Conservation (phyloP, 2,113 vertebrate species). For the Corythaixoides concolor region DNA sequence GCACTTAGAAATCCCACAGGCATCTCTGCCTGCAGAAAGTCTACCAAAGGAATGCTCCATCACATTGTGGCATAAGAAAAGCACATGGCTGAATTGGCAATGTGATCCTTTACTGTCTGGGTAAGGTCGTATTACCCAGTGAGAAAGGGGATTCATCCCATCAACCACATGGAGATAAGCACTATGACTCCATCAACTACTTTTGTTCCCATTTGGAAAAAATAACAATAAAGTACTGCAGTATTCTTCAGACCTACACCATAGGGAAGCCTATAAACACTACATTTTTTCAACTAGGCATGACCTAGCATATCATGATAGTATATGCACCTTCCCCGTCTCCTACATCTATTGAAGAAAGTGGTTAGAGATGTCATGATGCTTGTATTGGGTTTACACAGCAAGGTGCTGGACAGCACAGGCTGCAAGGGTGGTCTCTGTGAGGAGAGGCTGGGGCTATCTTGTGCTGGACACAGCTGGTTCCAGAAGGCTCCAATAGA, state of each 20-base stretch:
- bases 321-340: neutral
- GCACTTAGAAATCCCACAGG: neutral
- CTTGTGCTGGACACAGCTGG: neutral
- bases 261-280: neutral
- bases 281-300: neutral
- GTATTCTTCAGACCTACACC: neutral
- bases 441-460: neutral
- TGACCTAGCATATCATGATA: neutral
- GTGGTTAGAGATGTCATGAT: neutral
- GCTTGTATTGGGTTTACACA: neutral
- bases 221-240: neutral
- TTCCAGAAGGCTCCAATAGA: neutral
- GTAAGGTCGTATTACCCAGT: neutral
- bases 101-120: neutral
- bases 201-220: neutral
- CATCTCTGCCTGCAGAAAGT: neutral
- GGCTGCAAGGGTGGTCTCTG: neutral
- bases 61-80: neutral
- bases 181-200: neutral
- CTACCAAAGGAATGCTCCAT: neutral
- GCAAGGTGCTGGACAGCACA: neutral
- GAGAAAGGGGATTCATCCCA: neutral
- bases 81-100: neutral
- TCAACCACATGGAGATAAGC: neutral
- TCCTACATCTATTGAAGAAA: neutral